Base-by-base conservation (phyloP, 2,797 vertebrate species). In the Ficedula albicollis region DNA sequence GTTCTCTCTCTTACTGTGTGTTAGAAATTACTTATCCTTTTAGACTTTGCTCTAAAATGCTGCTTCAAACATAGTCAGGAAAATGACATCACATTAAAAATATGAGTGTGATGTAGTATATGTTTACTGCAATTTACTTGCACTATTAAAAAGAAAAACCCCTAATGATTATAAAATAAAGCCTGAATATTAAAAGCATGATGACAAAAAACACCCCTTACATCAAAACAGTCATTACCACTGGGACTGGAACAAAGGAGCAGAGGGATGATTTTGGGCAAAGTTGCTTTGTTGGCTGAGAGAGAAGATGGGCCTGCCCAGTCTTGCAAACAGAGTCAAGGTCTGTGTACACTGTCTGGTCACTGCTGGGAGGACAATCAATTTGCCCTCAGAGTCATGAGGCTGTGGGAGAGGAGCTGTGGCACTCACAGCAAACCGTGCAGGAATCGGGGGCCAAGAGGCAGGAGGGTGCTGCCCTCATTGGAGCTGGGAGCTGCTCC, bases 101-200 rank as follows among this genome's bases (percentile, higher is more conserved):
- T 67, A 96, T 9, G 44, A 87, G 44, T 80, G 75, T 72, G 29
- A 46, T 74, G 72, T 32, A 83, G 34, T 62, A 17, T 25, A 12
- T 90, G 93, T 91, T 97, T 93, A 68, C 58, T 89, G 30, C 55
- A 43, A 74, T 87, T 89, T 72, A 62, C 66, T 96, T 73, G 62
- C 39, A 41, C 32, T 14, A 85, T 74, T 89, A 75, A 81, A 84
- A 93, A 63, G 34, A 95, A 76, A 46, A 51, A 8, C 10, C 13
- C 13, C 55, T 83, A 70, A 60, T 82, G 7, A 91, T 93, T 95
- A 76, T 64, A 88, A 88, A 92, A 89, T 60, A 51, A 84, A 84
- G 70, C 60, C 67, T 77, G 58, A 87, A 62, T 84, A 78, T 87
- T 90, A 92, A 89, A 54, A 89, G 23, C 26, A 39, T 16, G n/a